Evolutionary conservation across 2,888 invertebrate genomes (phyloP).

Genomic region (Arctia plantaginis): DNA sequence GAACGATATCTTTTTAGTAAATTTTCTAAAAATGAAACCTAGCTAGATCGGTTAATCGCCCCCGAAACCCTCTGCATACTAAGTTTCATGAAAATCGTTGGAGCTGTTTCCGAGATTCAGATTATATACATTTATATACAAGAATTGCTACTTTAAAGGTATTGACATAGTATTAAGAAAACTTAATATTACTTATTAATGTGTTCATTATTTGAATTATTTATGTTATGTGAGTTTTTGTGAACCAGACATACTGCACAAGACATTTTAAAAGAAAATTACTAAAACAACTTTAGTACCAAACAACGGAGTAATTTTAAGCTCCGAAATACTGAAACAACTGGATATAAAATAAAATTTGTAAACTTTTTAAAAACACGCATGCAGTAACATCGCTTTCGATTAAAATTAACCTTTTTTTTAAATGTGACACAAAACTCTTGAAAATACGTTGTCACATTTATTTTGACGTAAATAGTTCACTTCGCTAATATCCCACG

Average conservation of each 20-base stretch:
- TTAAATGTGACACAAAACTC: background rate
- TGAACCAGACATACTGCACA: background rate
- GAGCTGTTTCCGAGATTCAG: too few relatives aligned
- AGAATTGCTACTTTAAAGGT: too few relatives aligned
- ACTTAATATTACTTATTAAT: too few relatives aligned
- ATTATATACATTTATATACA: too few relatives aligned
- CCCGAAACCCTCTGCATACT: too few relatives aligned
- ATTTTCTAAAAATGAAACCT: too few relatives aligned
- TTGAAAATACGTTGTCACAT: slow-evolving; percentile 11
- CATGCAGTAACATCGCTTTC: background rate
- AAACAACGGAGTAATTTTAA: background rate
- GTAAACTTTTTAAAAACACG: background rate
- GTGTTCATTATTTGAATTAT: background rate
- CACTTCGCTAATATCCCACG: slow-evolving; percentile 25
- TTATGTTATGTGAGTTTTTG: background rate
- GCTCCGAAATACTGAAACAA: background rate
- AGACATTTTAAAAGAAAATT: background rate
- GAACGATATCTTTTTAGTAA: too few relatives aligned
- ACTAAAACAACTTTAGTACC: background rate
- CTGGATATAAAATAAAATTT: background rate
- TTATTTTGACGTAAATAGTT: slow-evolving; percentile 17
- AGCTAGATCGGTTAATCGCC: too few relatives aligned
- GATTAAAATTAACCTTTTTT: background rate
- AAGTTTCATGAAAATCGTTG: too few relatives aligned
- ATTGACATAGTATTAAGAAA: too few relatives aligned